Percentiles rank a stretch among this genome's conserved stretches.
phyloP scores from a whole-genome alignment of 2,113 vertebrate genomes.

The Columba livia region DNA sequence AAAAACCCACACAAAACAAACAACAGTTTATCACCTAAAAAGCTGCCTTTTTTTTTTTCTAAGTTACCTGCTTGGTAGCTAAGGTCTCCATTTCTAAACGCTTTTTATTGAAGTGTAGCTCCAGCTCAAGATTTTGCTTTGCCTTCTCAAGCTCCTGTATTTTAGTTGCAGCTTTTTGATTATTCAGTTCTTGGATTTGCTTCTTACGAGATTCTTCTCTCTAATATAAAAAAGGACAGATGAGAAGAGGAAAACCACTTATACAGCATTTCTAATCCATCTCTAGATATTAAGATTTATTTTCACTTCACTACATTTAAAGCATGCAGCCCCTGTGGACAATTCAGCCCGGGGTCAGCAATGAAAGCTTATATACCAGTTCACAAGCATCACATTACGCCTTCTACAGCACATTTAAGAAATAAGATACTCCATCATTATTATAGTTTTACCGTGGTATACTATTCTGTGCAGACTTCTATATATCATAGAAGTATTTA shows the following conservation, averaged over 20 bases:
- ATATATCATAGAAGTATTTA: neutral
- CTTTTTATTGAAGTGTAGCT: slow-evolving; percentile 82
- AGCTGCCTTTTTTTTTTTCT: neutral
- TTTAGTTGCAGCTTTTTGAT: slow-evolving; percentile 79
- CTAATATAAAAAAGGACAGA: slow-evolving; percentile 64
- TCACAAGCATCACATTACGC: neutral
- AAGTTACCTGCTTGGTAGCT: slow-evolving; percentile 82
- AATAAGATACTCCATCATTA: neutral
- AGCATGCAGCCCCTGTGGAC: neutral
- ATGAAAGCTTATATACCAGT: neutral
- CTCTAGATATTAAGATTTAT: neutral
- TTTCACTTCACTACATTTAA: neutral
- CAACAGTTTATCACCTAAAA: neutral
- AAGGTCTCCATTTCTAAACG: slow-evolving; percentile 88
- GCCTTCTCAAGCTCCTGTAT: slow-evolving; percentile 85
- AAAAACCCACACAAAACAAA: neutral
- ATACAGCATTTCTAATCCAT: neutral
- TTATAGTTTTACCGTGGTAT: neutral
- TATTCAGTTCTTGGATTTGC: slow-evolving; percentile 80
- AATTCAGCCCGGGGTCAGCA: neutral
- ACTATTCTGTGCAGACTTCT: neutral
- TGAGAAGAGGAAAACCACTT: neutral
- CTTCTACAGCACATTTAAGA: neutral
- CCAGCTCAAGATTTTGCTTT: slow-evolving; percentile 85
- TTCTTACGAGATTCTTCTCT: slow-evolving; percentile 83